Conservation (phyloP, 2,797 vertebrate species). For the Crenichthys baileyi region DNA sequence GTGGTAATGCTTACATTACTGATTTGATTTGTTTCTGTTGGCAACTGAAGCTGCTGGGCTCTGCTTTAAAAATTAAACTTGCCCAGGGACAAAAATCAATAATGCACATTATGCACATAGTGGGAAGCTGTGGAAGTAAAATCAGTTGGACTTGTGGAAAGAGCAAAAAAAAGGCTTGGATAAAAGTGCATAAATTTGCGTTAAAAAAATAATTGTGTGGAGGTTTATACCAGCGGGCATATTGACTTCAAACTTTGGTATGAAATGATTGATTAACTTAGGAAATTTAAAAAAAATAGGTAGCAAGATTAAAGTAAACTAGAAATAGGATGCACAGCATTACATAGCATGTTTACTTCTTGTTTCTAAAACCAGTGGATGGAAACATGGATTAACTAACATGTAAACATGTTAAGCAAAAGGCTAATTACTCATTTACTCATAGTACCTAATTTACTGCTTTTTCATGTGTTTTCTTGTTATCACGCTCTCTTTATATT, state of each 20-base stretch:
- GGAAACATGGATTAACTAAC: neutral
- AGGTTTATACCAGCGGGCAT: constrained; percentile 39
- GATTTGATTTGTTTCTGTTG: constrained; percentile 10
- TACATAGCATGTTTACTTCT: neutral
- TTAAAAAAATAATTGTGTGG: constrained; percentile 29
- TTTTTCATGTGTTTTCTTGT: too few species aligned
- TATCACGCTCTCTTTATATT: too few species aligned
- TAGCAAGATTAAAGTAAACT: neutral
- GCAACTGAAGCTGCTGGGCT: neutral
- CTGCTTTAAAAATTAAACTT: constrained; percentile 28
- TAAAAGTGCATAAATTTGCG: constrained; percentile 41
- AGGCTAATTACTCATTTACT: neutral
- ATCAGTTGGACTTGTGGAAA: neutral
- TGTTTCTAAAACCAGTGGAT: neutral
- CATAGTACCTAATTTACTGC: too few species aligned
- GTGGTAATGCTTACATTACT: neutral
- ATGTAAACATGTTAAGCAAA: neutral
- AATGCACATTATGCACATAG: constrained; percentile 41
- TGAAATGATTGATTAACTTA: constrained; percentile 29
- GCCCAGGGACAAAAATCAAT: constrained; percentile 36
- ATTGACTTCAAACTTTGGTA: constrained; percentile 28
- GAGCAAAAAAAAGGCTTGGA: neutral
- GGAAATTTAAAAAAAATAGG: neutral
- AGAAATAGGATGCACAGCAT: neutral
- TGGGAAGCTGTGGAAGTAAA: constrained; percentile 28